A percentile compares a stretch with the other conserved stretches of the same genome.
Evolutionary conservation across 2,797 vertebrate species (phyloP).

Genomic region (Otolemur crassicaudatus): DNA sequence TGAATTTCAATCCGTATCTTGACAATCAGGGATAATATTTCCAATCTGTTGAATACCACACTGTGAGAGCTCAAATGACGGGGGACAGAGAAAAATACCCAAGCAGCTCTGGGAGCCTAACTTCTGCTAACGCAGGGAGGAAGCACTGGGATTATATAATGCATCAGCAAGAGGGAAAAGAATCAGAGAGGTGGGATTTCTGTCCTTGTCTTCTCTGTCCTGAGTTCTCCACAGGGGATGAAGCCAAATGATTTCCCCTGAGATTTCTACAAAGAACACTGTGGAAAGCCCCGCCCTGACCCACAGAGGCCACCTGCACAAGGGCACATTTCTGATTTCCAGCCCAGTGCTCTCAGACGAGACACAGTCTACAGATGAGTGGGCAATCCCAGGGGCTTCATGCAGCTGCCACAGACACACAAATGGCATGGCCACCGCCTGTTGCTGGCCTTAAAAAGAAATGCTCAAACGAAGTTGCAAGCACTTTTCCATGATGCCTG

Average conservation of each 20-base stretch:
- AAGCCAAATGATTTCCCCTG: conserved; percentile 4
- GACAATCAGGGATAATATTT: conserved; percentile 5
- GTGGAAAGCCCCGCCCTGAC: conserved; percentile 5
- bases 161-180: conserved; percentile 18
- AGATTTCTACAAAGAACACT: neutral
- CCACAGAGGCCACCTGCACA: neutral
- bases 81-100: neutral
- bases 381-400: neutral
- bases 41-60: conserved; percentile 36
- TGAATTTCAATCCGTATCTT: conserved; percentile 24
- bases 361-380: neutral
- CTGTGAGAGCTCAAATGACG: neutral
- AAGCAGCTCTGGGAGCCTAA: neutral
- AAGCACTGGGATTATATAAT: neutral
- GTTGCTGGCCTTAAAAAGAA: conserved; percentile 37
- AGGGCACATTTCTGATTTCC: conserved; percentile 1
- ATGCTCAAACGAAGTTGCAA: conserved; percentile 27
- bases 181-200: neutral
- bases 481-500: neutral
- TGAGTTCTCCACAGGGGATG: neutral
- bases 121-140: neutral
- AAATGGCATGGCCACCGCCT: neutral
- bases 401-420: neutral
- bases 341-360: neutral
- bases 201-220: conserved; percentile 17